Evolutionary conservation across 2,797 vertebrate species (phyloP), one percentile per base, ranked within the genome.

Genomic region (Miichthys miiuy): DNA sequence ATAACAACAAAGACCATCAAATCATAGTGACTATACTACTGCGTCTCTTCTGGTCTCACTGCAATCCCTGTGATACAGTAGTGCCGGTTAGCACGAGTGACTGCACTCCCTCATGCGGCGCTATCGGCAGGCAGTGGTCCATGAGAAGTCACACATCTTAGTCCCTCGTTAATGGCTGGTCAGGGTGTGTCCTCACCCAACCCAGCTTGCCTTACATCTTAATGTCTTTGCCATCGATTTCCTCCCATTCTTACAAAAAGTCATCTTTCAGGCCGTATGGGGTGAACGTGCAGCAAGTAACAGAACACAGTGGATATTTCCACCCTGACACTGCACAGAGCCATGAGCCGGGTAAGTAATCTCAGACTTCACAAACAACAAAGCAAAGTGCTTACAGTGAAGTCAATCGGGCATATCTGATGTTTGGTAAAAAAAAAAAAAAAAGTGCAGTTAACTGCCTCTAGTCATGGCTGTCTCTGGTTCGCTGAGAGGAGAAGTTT

Each of bases 331-430:
- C 14, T 0, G 12, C 48, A 21, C 64, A 18, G 25, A 79, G 75
- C 50, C 44, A 44, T 1, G 5, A 63, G 50, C 62, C 6, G 6
- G 27, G 42, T 57, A 50, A 81, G 61, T 14, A 30, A 81, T 87
- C 83, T 76, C 75, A 77, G 62, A 81, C 83, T 87, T 77, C 55
- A 78, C 81, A 77, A 81, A 84, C 86, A 91, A 75, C 83, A 87
- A 77, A 79, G 67, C 72, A 79, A 85, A 88, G 82, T 80, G 72
- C 86, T 87, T 75, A 84, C 57, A 88, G 82, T 77, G 83, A 89
- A 91, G 83, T 87, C 81, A 84, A 60, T 84, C 30, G 65, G 74
- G 86, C 85, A 80, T 81, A 81, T 90, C 81, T 80, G 82, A 89
- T 89, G 78, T 81, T 84, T 54, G 62, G 82, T 63, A 78, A 76